A percentile compares a stretch with the other conserved stretches of the same genome.
Conservation (phyloP, 2,113 vertebrate genomes). For the Prietella phreatophila region DNA sequence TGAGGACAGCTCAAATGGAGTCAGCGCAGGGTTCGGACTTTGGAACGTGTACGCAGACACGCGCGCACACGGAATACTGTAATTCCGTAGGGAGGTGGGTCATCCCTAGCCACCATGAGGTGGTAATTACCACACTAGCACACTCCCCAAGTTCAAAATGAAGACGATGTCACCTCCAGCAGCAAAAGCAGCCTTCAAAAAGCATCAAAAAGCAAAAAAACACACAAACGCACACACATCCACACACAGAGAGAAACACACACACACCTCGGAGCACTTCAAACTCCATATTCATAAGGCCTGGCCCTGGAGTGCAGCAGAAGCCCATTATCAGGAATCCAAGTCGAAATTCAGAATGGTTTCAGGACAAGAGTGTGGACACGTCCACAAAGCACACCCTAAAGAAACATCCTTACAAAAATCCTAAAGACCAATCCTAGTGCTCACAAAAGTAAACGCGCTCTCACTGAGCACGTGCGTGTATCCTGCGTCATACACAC, state of each 20-base stretch:
- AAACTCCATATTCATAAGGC: conserved; percentile 72
- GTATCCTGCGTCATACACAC: background rate
- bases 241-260: conserved; percentile 54
- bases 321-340: conserved; percentile 56
- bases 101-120: conserved; percentile 43
- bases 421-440: background rate
- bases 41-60: conserved; percentile 27
- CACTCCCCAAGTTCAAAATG: conserved; percentile 51
- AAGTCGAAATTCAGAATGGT: conserved; percentile 60
- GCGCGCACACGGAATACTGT: background rate
- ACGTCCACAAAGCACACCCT: conserved; percentile 23
- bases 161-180: conserved; percentile 41
- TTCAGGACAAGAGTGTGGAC: conserved; percentile 60
- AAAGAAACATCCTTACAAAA: conserved; percentile 42
- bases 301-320: conserved; percentile 60
- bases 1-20: conserved; percentile 45
- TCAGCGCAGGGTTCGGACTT: conserved; percentile 43
- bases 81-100: conserved; percentile 31
- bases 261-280: conserved; percentile 67
- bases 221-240: conserved; percentile 56
- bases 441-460: background rate
- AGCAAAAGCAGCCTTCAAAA: conserved; percentile 53
- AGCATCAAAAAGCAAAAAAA: conserved; percentile 54
- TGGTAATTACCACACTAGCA: conserved; percentile 49
- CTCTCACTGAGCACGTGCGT: background rate